Percentiles rank a stretch among this genome's conserved stretches.
phyloP scores from a whole-genome alignment of 2,888 invertebrate species.

The Allophyes oxyacanthae region DNA sequence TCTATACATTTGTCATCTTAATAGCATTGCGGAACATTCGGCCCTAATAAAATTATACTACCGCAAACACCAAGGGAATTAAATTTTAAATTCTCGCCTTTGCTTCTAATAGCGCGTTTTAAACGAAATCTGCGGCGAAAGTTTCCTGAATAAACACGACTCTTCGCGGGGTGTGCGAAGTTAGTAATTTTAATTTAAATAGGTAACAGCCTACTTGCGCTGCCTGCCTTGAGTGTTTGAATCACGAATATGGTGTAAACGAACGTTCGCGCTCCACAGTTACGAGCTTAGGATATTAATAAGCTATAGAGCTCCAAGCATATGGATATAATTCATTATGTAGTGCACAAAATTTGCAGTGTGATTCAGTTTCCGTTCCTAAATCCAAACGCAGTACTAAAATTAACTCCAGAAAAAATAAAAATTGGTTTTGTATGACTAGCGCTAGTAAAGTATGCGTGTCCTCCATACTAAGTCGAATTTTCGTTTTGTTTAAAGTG shows the following conservation, averaged over 20 bases:
- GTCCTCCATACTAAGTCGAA: too few relatives aligned
- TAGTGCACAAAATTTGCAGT: too few relatives aligned
- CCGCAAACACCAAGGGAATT: conserved; percentile 62
- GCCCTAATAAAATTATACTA: conserved; percentile 68
- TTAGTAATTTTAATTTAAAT: conserved; percentile 62
- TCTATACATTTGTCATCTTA: conserved; percentile 68
- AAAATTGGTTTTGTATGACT: too few relatives aligned
- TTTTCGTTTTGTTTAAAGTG: too few relatives aligned
- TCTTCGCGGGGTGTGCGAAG: conserved; percentile 40
- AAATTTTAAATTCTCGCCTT: conserved; percentile 63
- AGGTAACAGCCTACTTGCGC: conserved; percentile 43
- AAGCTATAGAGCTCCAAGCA: conserved; percentile 6
- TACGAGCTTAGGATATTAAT: conserved; percentile 13
- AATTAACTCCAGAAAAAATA: too few relatives aligned
- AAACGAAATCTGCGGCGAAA: conserved; percentile 55
- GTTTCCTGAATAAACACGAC: conserved; percentile 52
- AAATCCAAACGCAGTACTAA: too few relatives aligned
- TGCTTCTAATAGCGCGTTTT: conserved; percentile 55
- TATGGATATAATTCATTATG: too few relatives aligned
- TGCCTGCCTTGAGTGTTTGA: conserved; percentile 40
- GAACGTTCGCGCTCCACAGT: conserved; percentile 37
- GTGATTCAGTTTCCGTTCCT: too few relatives aligned
- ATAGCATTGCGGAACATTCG: conserved; percentile 64
- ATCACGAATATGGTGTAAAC: conserved; percentile 49
- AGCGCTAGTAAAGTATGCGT: too few relatives aligned